phyloP scores from a whole-genome alignment of 2,113 vertebrate genomes.

The Hemichromis elongatus region DNA sequence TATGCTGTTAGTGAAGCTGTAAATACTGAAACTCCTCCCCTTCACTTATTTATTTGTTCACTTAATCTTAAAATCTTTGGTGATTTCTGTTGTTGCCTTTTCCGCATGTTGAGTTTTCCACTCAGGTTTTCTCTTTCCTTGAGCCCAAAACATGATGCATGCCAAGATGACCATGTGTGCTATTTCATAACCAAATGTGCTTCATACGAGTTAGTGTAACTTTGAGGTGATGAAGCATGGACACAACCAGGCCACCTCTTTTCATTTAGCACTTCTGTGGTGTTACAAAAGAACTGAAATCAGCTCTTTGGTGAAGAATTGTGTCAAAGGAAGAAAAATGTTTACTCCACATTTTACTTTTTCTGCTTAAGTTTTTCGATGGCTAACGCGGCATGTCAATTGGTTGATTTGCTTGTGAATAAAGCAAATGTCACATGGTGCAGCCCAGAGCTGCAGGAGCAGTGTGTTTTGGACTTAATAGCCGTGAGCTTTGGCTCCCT shows the following conservation, averaged over 20 bases:
- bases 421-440: not conserved
- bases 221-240: not conserved
- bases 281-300: not conserved
- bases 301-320: not conserved
- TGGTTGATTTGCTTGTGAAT: not conserved
- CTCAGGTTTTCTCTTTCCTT: not conserved
- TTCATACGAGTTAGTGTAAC: not conserved
- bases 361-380: not conserved
- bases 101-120: not conserved
- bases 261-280: not conserved
- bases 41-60: not conserved
- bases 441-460: no score
- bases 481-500: not conserved
- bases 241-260: not conserved
- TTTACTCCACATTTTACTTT: not conserved
- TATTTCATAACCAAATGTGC: not conserved
- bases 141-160: slow-evolving; percentile 8
- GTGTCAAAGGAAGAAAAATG: not conserved
- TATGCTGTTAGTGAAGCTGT: not conserved
- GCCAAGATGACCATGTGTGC: not conserved
- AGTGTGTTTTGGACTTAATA: slow-evolving; percentile 28
- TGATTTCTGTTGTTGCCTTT: not conserved
- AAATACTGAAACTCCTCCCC: not conserved
- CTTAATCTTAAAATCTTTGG: not conserved
- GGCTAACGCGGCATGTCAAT: not conserved